Percentiles rank a stretch among this genome's conserved stretches.
These are phyloP conservation scores for Drepana arcuata DNA, from an alignment of 1,140 invertebrate genomes.

Conservation along the genomic window DNA sequence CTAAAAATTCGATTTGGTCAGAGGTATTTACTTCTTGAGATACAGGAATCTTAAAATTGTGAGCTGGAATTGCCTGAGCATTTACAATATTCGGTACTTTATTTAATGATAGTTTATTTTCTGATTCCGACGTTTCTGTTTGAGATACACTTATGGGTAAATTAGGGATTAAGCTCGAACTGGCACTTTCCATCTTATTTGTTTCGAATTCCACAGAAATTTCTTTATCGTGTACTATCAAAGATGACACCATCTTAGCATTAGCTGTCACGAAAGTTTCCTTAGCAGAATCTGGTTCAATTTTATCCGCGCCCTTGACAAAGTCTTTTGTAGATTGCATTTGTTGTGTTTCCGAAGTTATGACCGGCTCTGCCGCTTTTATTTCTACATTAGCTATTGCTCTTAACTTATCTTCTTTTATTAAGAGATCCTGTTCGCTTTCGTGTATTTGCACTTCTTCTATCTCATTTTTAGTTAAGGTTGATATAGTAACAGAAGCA, in stretches of 20 bases:
- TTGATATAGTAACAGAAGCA: slow-evolving; percentile 51
- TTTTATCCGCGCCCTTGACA: slow-evolving; percentile 19
- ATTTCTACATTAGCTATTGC: slow-evolving; percentile 37
- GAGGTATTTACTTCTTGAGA: slow-evolving; percentile 41
- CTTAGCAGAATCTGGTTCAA: slow-evolving; percentile 32
- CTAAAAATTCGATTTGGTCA: slow-evolving; percentile 35
- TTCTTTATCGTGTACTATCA: slow-evolving; percentile 51
- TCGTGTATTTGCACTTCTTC: slow-evolving; percentile 57
- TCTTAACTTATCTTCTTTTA: slow-evolving; percentile 26
- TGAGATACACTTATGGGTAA: slow-evolving; percentile 35
- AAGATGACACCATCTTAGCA: slow-evolving; percentile 38
- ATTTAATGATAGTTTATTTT: slow-evolving; percentile 27
- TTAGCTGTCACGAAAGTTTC: slow-evolving; percentile 37
- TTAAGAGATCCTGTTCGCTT: slow-evolving; percentile 33
- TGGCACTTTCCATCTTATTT: slow-evolving; percentile 30
- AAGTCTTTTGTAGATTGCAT: slow-evolving; percentile 24
- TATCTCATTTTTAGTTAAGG: slow-evolving; percentile 60
- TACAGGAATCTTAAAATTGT: slow-evolving; percentile 38
- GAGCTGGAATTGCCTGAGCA: slow-evolving; percentile 27
- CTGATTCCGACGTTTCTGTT: slow-evolving; percentile 37
- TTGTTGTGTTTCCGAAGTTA: slow-evolving; percentile 36
- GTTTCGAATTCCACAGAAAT: slow-evolving; percentile 16
- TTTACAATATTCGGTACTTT: slow-evolving; percentile 24
- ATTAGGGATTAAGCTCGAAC: slow-evolving; percentile 35
- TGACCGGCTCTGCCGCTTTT: slow-evolving; percentile 34